A percentile compares a stretch with the other conserved stretches of the same genome.
These are phyloP conservation scores for Lagopus muta DNA, from an alignment of 2,113 vertebrate species.

Conservation along the genomic window DNA sequence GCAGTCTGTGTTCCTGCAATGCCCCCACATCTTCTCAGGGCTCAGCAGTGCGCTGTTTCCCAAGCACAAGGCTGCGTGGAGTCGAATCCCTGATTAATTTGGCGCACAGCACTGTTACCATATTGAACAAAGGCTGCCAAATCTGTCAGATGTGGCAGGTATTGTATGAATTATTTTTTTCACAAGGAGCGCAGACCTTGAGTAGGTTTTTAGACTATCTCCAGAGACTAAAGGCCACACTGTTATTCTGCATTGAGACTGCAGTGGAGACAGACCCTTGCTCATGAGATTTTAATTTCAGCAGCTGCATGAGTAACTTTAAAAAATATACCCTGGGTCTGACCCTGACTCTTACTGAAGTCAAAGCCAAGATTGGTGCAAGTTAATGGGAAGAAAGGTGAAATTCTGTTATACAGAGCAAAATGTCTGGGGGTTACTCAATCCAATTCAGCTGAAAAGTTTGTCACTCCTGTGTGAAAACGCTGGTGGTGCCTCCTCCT, in stretches of 20 bases:
- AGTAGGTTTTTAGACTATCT: slow-evolving; percentile 33
- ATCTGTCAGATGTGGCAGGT: not conserved
- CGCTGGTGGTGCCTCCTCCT: not conserved
- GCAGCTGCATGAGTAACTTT: not conserved
- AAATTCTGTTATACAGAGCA: not conserved
- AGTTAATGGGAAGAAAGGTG: not conserved
- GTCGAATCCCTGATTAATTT: not conserved
- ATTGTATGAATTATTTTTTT: slow-evolving; percentile 30
- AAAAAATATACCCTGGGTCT: not conserved
- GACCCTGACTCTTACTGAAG: not conserved
- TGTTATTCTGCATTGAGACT: slow-evolving; percentile 19
- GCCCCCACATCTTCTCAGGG: not conserved
- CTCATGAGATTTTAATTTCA: not conserved
- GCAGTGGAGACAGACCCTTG: not conserved
- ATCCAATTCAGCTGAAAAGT: not conserved
- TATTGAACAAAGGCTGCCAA: slow-evolving; percentile 25
- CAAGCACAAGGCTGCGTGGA: not conserved
- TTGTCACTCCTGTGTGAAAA: not conserved
- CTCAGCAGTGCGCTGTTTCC: not conserved
- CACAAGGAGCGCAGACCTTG: slow-evolving; percentile 12
- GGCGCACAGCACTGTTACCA: not conserved
- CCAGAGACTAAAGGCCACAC: not conserved
- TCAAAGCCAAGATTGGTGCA: not conserved
- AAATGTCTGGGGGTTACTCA: not conserved
- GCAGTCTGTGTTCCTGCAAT: not conserved